Conservation (phyloP, 64 coral and sea anemone genomes). For the Montipora cactus region DNA sequence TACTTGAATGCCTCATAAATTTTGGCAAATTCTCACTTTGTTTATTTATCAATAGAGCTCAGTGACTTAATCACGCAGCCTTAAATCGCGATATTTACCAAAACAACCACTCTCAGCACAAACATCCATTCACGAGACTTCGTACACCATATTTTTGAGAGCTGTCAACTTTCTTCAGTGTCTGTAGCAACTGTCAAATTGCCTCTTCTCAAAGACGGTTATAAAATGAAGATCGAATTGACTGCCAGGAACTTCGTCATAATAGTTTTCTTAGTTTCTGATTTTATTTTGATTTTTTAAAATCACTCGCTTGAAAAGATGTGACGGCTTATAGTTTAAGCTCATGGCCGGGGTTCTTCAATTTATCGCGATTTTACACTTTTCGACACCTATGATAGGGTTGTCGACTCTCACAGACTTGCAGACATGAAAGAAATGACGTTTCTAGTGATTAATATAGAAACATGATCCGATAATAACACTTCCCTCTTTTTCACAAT, state of each 20-base stretch:
- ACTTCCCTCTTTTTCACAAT: too few species aligned
- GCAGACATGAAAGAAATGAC: neutral
- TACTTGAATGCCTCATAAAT: too few species aligned
- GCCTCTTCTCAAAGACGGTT: neutral
- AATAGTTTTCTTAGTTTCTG: neutral
- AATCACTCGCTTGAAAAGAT: constrained; percentile 12
- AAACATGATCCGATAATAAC: too few species aligned
- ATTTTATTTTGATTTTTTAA: constrained; percentile 5
- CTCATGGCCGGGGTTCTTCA: neutral
- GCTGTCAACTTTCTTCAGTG: neutral
- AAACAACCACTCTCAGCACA: neutral
- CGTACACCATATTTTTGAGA: constrained; percentile 1
- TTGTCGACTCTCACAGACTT: too few species aligned
- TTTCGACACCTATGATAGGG: too few species aligned
- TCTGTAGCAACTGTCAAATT: constrained; percentile 34
- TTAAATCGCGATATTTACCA: neutral
- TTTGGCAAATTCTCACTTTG: too few species aligned
- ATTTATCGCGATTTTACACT: neutral
- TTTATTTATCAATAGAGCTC: neutral
- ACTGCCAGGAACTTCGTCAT: neutral
- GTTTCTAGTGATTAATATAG: neutral
- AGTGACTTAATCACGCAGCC: neutral
- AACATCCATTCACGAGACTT: neutral
- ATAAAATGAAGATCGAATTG: neutral
- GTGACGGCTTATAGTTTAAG: constrained; percentile 4